A percentile compares a stretch with the other conserved stretches of the same genome.
Conservation (phyloP, 1,140 invertebrate genomes). For the Drosophila rhopaloa region DNA sequence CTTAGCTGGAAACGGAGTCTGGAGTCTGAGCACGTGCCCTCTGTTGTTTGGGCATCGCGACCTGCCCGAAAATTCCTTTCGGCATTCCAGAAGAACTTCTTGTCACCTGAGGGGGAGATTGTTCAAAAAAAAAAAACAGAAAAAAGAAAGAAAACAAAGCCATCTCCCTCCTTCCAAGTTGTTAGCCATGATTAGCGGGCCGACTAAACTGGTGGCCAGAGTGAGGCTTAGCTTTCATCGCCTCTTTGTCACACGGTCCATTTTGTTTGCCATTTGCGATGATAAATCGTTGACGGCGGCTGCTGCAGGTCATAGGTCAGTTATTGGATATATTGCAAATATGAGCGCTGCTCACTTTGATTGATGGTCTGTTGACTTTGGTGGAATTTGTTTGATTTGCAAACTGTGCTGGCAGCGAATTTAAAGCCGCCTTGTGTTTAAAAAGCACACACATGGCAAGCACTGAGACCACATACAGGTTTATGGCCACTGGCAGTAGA, state of each 20-base stretch:
- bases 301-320: slow-evolving; percentile 64
- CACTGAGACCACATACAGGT: slow-evolving; percentile 31
- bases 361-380: slow-evolving; percentile 67
- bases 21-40: slow-evolving; percentile 12
- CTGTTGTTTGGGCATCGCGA: slow-evolving; percentile 31
- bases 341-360: slow-evolving; percentile 60
- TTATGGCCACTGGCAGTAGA: slow-evolving; percentile 36
- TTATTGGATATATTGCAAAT: slow-evolving; percentile 65
- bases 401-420: slow-evolving; percentile 17
- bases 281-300: slow-evolving; percentile 62
- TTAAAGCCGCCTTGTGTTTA: slow-evolving; percentile 57
- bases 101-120: slow-evolving; percentile 28
- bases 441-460: slow-evolving; percentile 34
- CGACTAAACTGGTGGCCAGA: slow-evolving; percentile 17
- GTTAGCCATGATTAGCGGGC: slow-evolving; percentile 67
- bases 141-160: neutral
- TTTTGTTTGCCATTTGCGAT: slow-evolving; percentile 74
- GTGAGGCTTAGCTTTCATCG: slow-evolving; percentile 35
- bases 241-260: slow-evolving; percentile 52
- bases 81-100: slow-evolving; percentile 20
- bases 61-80: slow-evolving; percentile 42
- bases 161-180: slow-evolving; percentile 28
- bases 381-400: slow-evolving; percentile 67
- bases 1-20: slow-evolving; percentile 33
- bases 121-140: slow-evolving; percentile 11